These are phyloP conservation scores for Poeciliopsis presidionis DNA, from an alignment of 2,797 vertebrate genomes.

Conservation along the genomic window DNA sequence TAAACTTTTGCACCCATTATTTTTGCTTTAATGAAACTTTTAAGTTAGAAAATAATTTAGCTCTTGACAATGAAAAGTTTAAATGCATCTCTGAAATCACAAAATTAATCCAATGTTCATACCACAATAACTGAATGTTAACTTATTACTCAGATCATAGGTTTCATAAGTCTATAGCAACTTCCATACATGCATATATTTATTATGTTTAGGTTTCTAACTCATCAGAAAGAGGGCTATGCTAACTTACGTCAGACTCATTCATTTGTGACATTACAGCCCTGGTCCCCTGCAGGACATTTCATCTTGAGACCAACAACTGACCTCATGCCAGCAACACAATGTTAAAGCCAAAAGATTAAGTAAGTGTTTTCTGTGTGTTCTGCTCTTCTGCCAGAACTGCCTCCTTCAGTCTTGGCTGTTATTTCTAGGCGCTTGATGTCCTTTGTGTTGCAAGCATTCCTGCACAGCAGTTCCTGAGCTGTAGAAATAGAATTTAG, in stretches of 20 bases:
- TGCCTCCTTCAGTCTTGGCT: slow-evolving; percentile 52
- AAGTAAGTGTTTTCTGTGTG: slow-evolving; percentile 63
- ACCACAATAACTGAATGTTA: neutral
- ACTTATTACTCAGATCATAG: neutral
- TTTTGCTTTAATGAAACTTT: neutral
- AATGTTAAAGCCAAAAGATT: slow-evolving; percentile 57
- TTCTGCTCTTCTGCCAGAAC: slow-evolving; percentile 55
- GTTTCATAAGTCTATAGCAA: slow-evolving; percentile 18
- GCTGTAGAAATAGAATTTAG: slow-evolving; percentile 44
- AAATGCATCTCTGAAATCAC: neutral
- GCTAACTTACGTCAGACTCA: slow-evolving; percentile 11
- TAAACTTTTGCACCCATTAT: neutral
- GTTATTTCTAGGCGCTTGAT: slow-evolving; percentile 44
- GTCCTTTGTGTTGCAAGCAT: slow-evolving; percentile 50
- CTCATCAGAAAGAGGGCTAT: slow-evolving; percentile 22
- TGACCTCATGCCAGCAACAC: slow-evolving; percentile 59
- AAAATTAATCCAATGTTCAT: neutral
- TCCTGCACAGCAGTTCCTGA: slow-evolving; percentile 31
- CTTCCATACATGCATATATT: slow-evolving; percentile 17
- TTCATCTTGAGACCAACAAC: slow-evolving; percentile 50
- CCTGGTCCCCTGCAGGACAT: slow-evolving; percentile 46
- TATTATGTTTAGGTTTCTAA: slow-evolving; percentile 41
- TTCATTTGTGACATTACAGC: slow-evolving; percentile 27
- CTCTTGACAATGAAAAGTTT: neutral
- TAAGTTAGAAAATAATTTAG: neutral